These are phyloP conservation scores for Eupelmus urozonus DNA, from an alignment of 2,888 invertebrate genomes.

Conservation along the genomic window DNA sequence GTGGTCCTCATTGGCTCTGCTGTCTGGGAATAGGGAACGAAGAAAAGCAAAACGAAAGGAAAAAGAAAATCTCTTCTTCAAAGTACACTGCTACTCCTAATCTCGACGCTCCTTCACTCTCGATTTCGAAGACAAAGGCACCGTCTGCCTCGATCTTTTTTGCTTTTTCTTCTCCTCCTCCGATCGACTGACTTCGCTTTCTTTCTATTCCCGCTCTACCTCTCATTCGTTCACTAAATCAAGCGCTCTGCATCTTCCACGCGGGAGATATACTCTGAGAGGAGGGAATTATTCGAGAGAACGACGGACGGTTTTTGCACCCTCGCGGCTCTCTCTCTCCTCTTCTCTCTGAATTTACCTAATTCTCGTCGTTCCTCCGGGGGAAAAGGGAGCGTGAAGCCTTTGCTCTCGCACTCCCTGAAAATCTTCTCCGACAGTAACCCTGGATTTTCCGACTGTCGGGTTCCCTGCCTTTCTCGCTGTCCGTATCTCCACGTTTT, in stretches of 20 bases:
- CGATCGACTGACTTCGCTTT: slow-evolving; percentile 26
- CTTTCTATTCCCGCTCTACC: background rate
- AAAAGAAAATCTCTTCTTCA: slow-evolving; percentile 6
- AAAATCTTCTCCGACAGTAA: background rate
- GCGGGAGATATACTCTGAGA: slow-evolving; percentile 23
- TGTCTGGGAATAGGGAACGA: background rate
- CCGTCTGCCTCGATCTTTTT: slow-evolving; percentile 26
- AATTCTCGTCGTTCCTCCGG: slow-evolving; percentile 25
- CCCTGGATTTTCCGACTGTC: background rate
- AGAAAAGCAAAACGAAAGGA: background rate
- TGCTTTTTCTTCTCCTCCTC: slow-evolving; percentile 15
- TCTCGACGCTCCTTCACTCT: slow-evolving; percentile 1
- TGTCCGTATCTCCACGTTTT: background rate
- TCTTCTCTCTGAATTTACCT: slow-evolving; percentile 5
- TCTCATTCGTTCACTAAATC: background rate
- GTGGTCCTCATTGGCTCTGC: background rate
- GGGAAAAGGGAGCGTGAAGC: background rate
- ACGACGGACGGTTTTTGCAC: slow-evolving; percentile 48
- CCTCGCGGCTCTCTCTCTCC: background rate
- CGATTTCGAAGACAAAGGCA: slow-evolving; percentile 52
- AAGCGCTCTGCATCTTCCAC: slow-evolving; percentile 1
- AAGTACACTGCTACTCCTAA: background rate
- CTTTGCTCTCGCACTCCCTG: background rate
- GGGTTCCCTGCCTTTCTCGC: background rate
- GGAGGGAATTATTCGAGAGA: slow-evolving; percentile 37